A percentile compares a stretch with the other conserved stretches of the same genome.
phyloP scores from a whole-genome alignment of 2,888 invertebrate genomes.

The Leistus spinibarbis region DNA sequence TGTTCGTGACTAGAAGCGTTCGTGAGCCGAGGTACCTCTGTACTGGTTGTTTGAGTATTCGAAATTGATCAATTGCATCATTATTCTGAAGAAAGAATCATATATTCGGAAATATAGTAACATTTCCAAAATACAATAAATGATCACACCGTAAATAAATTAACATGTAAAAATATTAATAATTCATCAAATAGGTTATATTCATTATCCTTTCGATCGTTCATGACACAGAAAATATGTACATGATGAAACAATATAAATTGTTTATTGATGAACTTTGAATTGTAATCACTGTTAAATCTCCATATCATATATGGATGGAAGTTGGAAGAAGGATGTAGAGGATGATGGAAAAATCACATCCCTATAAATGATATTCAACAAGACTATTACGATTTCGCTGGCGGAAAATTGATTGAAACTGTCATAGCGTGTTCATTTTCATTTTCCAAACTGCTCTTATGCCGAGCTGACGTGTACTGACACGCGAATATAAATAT shows the following conservation, averaged over 20 bases:
- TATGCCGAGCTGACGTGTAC: neutral
- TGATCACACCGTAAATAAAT: too few species aligned
- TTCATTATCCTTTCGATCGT: neutral
- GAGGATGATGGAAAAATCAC: neutral
- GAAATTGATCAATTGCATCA: too few species aligned
- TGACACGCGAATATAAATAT: neutral
- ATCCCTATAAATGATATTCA: neutral
- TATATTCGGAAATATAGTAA: too few species aligned
- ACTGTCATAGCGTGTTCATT: slow-evolving; percentile 1
- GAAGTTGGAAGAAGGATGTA: neutral
- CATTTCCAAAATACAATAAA: too few species aligned
- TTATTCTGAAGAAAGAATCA: too few species aligned
- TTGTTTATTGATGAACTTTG: neutral
- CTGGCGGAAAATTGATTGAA: neutral
- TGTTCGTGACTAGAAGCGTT: too few species aligned
- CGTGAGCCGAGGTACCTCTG: too few species aligned
- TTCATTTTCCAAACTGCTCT: neutral
- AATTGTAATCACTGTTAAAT: neutral
- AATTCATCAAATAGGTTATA: neutral
- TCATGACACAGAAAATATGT: neutral
- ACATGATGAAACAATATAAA: neutral
- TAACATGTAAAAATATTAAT: too few species aligned
- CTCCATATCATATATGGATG: neutral
- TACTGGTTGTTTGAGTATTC: too few species aligned
- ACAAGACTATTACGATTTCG: neutral